Conservation (phyloP, 2,888 invertebrate genomes). For the Polietes domitor region DNA sequence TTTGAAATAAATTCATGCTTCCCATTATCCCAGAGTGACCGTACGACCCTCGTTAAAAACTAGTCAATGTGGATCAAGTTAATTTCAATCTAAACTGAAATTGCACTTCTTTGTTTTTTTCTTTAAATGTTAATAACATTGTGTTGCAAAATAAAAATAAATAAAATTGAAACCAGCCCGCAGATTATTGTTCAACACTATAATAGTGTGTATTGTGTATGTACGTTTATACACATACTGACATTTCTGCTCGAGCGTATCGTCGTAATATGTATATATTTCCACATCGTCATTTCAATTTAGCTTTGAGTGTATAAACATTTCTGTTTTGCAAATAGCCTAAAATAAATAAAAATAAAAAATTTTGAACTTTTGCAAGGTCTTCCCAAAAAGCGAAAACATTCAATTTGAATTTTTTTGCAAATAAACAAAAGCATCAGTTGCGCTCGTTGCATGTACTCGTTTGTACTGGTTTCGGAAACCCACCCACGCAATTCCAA, state of each 20-base stretch:
- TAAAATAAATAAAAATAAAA: neutral
- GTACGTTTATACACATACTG: neutral
- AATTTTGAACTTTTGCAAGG: conserved; percentile 25
- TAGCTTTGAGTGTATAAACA: neutral
- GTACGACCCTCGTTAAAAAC: neutral
- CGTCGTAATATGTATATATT: neutral
- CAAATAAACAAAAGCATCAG: neutral
- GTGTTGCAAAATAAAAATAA: conserved; percentile 14
- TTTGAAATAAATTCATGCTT: too few relatives aligned
- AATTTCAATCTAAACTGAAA: conserved; percentile 6
- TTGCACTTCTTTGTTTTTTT: neutral
- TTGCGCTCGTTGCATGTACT: neutral
- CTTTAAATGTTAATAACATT: conserved; percentile 20
- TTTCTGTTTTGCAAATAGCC: neutral
- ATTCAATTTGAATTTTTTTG: neutral
- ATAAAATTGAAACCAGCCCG: neutral
- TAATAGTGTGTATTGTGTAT: neutral
- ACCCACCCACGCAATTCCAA: conserved; percentile 18
- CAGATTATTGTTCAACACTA: neutral
- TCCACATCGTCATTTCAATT: neutral
- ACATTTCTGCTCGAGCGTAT: neutral
- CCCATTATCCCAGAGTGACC: too few relatives aligned
- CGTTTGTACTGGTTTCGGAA: neutral
- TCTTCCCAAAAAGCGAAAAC: conserved; percentile 11
- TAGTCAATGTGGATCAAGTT: conserved; percentile 19